Percentiles rank a stretch among this genome's conserved stretches.
Evolutionary conservation across 2,888 invertebrate species (phyloP).

Genomic region (Galeruca laticollis): DNA sequence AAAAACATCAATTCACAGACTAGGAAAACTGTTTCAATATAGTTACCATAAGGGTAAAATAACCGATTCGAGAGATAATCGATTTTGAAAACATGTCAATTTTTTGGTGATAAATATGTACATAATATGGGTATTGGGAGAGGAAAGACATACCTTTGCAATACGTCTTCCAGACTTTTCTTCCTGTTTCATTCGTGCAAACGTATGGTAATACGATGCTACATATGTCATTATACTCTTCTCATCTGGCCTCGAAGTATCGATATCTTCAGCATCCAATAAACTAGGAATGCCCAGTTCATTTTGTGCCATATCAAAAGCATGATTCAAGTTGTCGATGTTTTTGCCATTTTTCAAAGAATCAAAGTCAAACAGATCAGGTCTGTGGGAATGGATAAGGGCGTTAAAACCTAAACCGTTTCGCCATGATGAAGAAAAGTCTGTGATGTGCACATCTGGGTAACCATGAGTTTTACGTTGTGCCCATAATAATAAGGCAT

Average conservation of each 20-base stretch:
- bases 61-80: no score
- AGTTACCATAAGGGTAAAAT: no score
- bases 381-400: slow-evolving; percentile 96
- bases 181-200: slow-evolving; percentile 98
- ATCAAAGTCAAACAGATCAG: slow-evolving; percentile 93
- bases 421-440: slow-evolving; percentile 95
- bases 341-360: slow-evolving; percentile 84
- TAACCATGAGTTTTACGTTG: slow-evolving; percentile 98
- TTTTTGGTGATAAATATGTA: no score
- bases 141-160: slow-evolving; percentile 91
- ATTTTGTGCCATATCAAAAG: slow-evolving; percentile 94
- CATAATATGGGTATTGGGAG: not conserved
- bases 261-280: slow-evolving; percentile 96
- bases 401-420: slow-evolving; percentile 98
- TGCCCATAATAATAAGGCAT: slow-evolving; percentile 97
- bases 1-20: no score
- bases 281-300: slow-evolving; percentile 94
- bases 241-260: slow-evolving; percentile 94
- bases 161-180: slow-evolving; percentile 97
- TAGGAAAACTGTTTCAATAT: no score
- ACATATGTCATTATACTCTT: slow-evolving; percentile 99
- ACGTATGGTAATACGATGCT: slow-evolving; percentile 98
- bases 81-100: no score
- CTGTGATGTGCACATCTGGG: slow-evolving; percentile 87
- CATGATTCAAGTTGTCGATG: slow-evolving; percentile 96